These are phyloP conservation scores for Augochlora pura DNA, from an alignment of 1,140 invertebrate species.

Conservation along the genomic window DNA sequence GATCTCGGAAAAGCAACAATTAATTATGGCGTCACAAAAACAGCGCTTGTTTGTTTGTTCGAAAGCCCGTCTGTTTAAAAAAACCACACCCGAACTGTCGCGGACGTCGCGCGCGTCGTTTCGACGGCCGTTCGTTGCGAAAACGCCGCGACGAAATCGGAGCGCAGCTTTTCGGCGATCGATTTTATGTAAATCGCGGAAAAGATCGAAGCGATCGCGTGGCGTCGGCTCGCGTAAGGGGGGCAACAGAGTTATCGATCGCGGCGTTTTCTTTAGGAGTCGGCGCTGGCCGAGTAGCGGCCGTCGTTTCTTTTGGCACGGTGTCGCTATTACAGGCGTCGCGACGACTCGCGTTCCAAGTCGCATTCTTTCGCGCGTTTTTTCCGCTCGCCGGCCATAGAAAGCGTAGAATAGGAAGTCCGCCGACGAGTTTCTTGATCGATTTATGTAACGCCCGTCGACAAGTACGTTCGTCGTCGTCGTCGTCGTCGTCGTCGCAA, in stretches of 20 bases:
- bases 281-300: neutral
- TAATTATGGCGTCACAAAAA: no score
- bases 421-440: neutral
- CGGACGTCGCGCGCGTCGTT: no score
- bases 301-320: neutral
- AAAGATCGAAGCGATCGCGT: no score
- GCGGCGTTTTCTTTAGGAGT: neutral
- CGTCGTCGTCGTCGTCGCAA: neutral
- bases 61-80: no score
- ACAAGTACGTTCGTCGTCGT: no score
- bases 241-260: neutral
- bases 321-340: neutral
- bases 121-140: no score
- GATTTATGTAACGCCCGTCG: neutral
- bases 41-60: no score
- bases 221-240: neutral
- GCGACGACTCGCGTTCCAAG: neutral
- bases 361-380: slow-evolving; percentile 1
- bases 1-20: no score
- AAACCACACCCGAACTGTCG: no score
- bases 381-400: neutral
- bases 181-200: no score
- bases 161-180: no score
- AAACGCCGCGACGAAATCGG: no score
- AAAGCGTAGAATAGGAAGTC: neutral